Percentiles rank a stretch among this genome's conserved stretches.
Evolutionary conservation across 2,797 vertebrate genomes (phyloP).

Genomic region (Lagodon rhomboides): DNA sequence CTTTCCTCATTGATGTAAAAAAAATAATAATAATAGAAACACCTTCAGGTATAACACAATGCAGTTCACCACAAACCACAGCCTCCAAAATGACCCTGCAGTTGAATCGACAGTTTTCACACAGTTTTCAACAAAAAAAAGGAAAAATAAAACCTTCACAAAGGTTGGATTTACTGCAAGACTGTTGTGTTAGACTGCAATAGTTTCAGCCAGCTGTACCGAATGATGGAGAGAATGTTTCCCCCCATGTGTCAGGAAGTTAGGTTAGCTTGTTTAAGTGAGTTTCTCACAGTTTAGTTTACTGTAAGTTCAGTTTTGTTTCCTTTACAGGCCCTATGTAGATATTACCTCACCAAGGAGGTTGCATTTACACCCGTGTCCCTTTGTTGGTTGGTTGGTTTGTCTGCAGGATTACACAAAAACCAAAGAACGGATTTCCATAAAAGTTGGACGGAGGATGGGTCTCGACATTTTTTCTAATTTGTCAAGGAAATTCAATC

Average conservation of each 20-base stretch:
- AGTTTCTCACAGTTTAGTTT: background rate
- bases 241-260: background rate
- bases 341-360: background rate
- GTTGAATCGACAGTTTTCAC: background rate
- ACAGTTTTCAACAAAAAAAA: background rate
- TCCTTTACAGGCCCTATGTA: background rate
- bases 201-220: background rate
- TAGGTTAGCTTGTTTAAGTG: background rate
- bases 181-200: background rate
- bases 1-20: background rate
- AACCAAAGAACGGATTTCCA: too few relatives aligned
- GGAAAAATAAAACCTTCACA: too few relatives aligned
- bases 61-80: background rate
- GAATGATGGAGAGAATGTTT: background rate
- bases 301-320: background rate
- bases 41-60: background rate
- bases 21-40: background rate
- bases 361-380: too few relatives aligned
- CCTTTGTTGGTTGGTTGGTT: too few relatives aligned
- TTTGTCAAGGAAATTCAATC: too few relatives aligned
- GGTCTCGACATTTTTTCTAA: too few relatives aligned
- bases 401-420: too few relatives aligned
- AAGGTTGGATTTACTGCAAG: background rate
- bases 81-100: background rate
- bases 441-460: too few relatives aligned